Conservation (phyloP, 1,140 invertebrate genomes). For the Megalopta genalis region DNA sequence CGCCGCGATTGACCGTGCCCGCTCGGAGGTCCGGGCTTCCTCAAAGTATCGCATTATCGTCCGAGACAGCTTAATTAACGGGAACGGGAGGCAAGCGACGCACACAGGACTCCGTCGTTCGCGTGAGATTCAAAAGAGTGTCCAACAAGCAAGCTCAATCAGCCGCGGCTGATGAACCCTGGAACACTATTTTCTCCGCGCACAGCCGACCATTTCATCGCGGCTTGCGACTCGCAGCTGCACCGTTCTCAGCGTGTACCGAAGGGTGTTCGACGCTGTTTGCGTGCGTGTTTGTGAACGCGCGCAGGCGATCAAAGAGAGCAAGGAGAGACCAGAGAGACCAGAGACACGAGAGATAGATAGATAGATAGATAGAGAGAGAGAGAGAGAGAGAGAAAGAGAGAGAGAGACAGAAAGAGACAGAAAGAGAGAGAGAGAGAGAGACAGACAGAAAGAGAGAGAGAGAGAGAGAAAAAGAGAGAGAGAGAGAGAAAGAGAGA, state of each 20-base stretch:
- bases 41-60: not conserved
- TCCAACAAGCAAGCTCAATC: constrained; percentile 39
- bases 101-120: not conserved
- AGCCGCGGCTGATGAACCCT: constrained; percentile 59
- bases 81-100: not conserved
- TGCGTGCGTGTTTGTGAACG: not conserved
- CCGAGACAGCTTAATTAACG: not conserved
- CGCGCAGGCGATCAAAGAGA: constrained; percentile 22
- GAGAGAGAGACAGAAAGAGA: not conserved
- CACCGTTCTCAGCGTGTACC: constrained; percentile 3
- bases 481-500: not conserved
- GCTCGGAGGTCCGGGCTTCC: too few species aligned
- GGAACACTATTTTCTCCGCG: constrained; percentile 29
- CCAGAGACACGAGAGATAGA: too few species aligned
- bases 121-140: constrained; percentile 30
- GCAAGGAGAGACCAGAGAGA: not conserved
- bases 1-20: too few species aligned
- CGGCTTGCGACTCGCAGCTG: constrained; percentile 24
- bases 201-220: constrained; percentile 25
- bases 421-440: not conserved
- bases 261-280: constrained; percentile 2
- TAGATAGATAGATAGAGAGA: too few species aligned
- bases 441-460: too few species aligned
- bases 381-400: not conserved
- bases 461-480: too few species aligned